A percentile compares a stretch with the other conserved stretches of the same genome.
phyloP scores from a whole-genome alignment of 2,797 vertebrate genomes.

The Protosalanx chinensis region DNA sequence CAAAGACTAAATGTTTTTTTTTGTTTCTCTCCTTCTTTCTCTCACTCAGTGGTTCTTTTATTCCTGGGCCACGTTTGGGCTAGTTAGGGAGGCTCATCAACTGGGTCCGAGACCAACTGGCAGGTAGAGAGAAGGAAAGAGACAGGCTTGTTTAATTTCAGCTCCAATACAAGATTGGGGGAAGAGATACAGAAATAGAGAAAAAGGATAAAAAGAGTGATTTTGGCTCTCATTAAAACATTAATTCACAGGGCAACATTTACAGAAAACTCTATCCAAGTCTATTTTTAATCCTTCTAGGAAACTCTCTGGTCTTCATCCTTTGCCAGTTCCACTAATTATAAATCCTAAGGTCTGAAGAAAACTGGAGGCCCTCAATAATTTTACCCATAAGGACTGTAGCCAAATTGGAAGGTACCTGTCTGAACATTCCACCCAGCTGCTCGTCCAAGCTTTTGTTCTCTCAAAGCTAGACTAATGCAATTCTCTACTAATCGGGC shows the following conservation, averaged over 20 bases:
- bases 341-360: background rate
- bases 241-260: background rate
- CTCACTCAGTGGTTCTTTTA: constrained; percentile 15
- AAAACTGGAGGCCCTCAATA: background rate
- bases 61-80: background rate
- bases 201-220: background rate
- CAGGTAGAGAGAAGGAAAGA: background rate
- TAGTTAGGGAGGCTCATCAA: background rate
- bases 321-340: background rate
- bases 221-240: background rate
- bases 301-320: background rate
- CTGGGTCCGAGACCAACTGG: background rate
- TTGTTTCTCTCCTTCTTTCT: background rate
- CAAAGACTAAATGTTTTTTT: constrained; percentile 12
- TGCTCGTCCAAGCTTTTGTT: no score
- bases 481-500: no score
- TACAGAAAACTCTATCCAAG: background rate
- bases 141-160: background rate
- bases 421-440: no score
- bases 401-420: background rate
- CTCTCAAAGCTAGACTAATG: no score
- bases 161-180: background rate
- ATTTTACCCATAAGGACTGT: background rate
- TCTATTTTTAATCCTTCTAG: background rate
- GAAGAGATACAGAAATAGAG: background rate